Percentiles rank a stretch among this genome's conserved stretches.
phyloP scores from a whole-genome alignment of 2,797 vertebrate species.

The Carapus acus region DNA sequence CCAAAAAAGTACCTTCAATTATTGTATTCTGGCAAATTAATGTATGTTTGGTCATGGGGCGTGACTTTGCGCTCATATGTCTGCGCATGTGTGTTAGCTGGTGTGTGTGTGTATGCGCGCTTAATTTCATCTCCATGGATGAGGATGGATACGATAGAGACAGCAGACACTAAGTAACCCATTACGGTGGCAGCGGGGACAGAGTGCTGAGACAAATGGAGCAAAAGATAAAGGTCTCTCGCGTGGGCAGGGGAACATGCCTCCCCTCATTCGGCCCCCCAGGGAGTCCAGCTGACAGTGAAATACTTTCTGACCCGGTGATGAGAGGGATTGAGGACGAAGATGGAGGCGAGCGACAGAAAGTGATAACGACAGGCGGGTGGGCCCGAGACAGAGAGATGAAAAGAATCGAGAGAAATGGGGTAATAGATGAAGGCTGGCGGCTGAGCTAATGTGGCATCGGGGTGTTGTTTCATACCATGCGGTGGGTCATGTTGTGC shows the following conservation, averaged over 20 bases:
- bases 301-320: conserved; percentile 43
- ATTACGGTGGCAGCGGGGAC: conserved; percentile 32
- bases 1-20: no score
- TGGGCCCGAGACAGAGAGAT: neutral
- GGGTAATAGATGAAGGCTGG: neutral
- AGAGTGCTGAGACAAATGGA: conserved; percentile 14
- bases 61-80: neutral
- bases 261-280: conserved; percentile 17
- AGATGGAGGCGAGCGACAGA: conserved; percentile 8
- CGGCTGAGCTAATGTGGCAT: neutral
- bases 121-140: conserved; percentile 17
- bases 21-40: no score
- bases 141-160: conserved; percentile 38
- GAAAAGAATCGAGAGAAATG: conserved; percentile 15
- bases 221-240: conserved; percentile 28
- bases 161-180: conserved; percentile 44
- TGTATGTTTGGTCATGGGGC: no score
- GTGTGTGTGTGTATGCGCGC: neutral
- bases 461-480: neutral
- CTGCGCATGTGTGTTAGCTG: neutral
- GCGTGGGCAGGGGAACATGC: conserved; percentile 26
- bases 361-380: conserved; percentile 24
- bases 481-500: conserved; percentile 2
- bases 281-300: conserved; percentile 48
- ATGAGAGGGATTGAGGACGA: conserved; percentile 3